A percentile compares a stretch with the other conserved stretches of the same genome.
Conservation (phyloP, 2,888 invertebrate species). For the Eupithecia tripunctaria region DNA sequence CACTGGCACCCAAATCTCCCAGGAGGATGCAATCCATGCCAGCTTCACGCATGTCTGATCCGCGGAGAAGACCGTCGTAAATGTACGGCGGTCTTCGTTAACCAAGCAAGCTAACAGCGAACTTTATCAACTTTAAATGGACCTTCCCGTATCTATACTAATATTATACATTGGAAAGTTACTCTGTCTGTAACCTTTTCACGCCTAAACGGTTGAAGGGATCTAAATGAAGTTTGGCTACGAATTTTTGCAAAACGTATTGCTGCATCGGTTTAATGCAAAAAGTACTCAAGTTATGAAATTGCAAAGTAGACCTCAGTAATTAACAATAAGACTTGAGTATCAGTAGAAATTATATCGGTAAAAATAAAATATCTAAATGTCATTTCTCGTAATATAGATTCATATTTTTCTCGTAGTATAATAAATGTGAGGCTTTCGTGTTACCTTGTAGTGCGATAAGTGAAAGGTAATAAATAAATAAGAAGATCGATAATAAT, state of each 20-base stretch:
- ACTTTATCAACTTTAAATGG: slow-evolving; percentile 73
- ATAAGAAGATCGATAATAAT: background rate
- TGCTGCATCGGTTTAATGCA: background rate
- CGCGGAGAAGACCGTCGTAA: slow-evolving; percentile 82
- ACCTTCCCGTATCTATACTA: background rate
- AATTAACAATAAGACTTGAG: background rate
- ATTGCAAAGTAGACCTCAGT: background rate
- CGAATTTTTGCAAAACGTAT: background rate
- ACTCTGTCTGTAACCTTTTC: too few species aligned
- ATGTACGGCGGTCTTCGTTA: slow-evolving; percentile 85
- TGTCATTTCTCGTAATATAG: background rate
- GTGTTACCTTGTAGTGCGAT: background rate
- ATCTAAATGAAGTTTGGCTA: too few species aligned
- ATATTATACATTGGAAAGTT: too few species aligned
- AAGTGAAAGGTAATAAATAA: background rate
- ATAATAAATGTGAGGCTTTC: background rate
- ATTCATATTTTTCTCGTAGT: too few species aligned
- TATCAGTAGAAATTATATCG: background rate
- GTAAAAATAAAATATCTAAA: background rate
- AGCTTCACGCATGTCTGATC: slow-evolving; percentile 95
- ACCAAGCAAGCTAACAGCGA: slow-evolving; percentile 85
- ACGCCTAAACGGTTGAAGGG: too few species aligned
- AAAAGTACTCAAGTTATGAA: background rate
- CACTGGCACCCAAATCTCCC: slow-evolving; percentile 91
- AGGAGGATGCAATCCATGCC: slow-evolving; percentile 90